A percentile compares a stretch with the other conserved stretches of the same genome.
Conservation (phyloP, 1,140 invertebrate species). For the Macrobrachium rosenbergii region DNA sequence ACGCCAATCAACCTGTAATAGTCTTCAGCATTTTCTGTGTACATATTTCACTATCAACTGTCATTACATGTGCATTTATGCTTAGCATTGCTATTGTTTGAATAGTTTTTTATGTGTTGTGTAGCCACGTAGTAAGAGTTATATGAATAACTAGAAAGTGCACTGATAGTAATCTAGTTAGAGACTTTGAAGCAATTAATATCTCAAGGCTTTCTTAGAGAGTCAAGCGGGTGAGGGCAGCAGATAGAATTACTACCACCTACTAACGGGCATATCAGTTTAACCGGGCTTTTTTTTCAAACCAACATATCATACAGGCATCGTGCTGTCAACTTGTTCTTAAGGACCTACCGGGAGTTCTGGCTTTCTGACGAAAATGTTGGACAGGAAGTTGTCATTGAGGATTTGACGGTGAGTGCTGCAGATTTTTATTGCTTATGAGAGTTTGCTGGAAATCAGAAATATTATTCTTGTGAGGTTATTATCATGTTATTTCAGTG, state of each 20-base stretch:
- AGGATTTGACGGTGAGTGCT: constrained; percentile 86
- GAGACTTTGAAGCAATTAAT: constrained; percentile 37
- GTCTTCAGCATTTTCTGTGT: constrained; percentile 6
- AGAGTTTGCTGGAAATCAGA: background rate
- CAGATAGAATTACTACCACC: constrained; percentile 32
- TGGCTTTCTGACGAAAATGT: constrained; percentile 97
- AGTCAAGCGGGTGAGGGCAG: constrained; percentile 29
- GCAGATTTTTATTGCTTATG: background rate
- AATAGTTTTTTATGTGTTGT: too few relatives aligned
- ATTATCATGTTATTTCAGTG: too few relatives aligned
- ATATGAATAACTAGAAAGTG: too few relatives aligned
- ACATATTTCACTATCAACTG: too few relatives aligned
- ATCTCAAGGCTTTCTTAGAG: constrained; percentile 46
- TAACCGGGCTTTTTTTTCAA: constrained; percentile 67
- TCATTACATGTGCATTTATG: too few relatives aligned
- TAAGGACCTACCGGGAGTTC: constrained; percentile 91
- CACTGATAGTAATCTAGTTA: too few relatives aligned
- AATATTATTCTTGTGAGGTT: background rate
- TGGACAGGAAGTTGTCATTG: constrained; percentile 97
- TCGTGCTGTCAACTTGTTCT: constrained; percentile 97
- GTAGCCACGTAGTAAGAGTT: too few relatives aligned
- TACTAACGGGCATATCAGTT: constrained; percentile 65
- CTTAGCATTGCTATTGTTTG: too few relatives aligned
- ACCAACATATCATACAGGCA: constrained; percentile 80
- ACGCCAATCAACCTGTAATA: background rate